Evolutionary conservation across 2,888 invertebrate genomes (phyloP).

Genomic region (Boloria euphrosyne): DNA sequence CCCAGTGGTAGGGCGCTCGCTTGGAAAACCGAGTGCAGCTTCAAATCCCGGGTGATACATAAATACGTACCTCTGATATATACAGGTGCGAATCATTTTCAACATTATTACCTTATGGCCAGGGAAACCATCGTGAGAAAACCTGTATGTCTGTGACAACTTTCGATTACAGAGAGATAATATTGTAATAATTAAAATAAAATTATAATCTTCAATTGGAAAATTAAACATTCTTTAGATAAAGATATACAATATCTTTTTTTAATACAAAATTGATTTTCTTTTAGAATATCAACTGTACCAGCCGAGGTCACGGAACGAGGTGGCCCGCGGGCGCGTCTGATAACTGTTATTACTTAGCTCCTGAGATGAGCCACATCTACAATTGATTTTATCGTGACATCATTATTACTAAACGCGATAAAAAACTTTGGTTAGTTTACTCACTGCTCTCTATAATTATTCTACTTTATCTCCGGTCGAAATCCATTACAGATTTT

Average conservation of each 20-base stretch:
- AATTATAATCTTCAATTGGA: neutral
- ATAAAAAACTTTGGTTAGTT: slow-evolving; percentile 32
- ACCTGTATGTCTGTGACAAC: no score
- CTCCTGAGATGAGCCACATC: slow-evolving; percentile 64
- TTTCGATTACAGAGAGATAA: no score
- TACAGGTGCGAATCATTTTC: no score
- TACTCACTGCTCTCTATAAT: slow-evolving; percentile 47
- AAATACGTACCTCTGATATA: no score
- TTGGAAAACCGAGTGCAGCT: no score
- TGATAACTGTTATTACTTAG: slow-evolving; percentile 67
- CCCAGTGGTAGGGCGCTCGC: no score
- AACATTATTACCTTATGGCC: no score
- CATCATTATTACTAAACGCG: slow-evolving; percentile 61
- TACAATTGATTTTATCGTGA: slow-evolving; percentile 76
- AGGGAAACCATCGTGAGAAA: no score
- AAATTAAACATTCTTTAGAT: neutral
- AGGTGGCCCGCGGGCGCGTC: slow-evolving; percentile 44
- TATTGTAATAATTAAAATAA: no score
- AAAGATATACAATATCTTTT: neutral
- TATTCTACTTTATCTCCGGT: slow-evolving; percentile 54
- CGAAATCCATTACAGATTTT: slow-evolving; percentile 56
- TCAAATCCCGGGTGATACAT: no score
- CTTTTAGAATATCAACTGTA: slow-evolving; percentile 13
- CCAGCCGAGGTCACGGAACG: slow-evolving; percentile 27
- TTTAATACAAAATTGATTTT: neutral